A percentile compares a stretch with the other conserved stretches of the same genome.
Evolutionary conservation across 2,113 vertebrate genomes (phyloP).

Genomic region (Benitochromis conjunctus): DNA sequence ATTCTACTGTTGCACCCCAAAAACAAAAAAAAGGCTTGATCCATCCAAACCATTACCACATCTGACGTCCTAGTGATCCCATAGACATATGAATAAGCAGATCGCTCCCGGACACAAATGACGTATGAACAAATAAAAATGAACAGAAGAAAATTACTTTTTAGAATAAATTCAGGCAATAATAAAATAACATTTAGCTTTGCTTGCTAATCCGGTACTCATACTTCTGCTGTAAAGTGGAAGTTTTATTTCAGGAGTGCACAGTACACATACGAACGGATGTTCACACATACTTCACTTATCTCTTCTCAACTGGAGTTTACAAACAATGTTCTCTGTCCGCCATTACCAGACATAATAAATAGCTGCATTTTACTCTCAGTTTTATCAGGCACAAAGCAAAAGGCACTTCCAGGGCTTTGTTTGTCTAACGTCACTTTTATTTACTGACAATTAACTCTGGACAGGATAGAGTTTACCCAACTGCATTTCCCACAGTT

Average conservation of each 20-base stretch:
- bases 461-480: not conserved
- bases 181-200: not conserved
- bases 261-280: not conserved
- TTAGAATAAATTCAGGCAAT: not conserved
- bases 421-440: not conserved
- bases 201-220: not conserved
- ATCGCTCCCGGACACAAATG: not conserved
- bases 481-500: not conserved
- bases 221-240: not conserved
- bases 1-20: not conserved
- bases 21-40: not conserved
- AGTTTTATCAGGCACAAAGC: not conserved
- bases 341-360: not conserved
- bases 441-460: not conserved
- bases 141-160: not conserved
- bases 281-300: not conserved
- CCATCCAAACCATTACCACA: not conserved
- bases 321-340: not conserved
- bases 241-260: not conserved
- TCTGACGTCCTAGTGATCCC: not conserved
- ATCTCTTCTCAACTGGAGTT: not conserved
- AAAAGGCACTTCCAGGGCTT: not conserved
- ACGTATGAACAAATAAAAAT: not conserved
- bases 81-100: not conserved
- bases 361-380: not conserved